phyloP scores from a whole-genome alignment of 1,140 invertebrate genomes.

The Dreissena polymorpha region DNA sequence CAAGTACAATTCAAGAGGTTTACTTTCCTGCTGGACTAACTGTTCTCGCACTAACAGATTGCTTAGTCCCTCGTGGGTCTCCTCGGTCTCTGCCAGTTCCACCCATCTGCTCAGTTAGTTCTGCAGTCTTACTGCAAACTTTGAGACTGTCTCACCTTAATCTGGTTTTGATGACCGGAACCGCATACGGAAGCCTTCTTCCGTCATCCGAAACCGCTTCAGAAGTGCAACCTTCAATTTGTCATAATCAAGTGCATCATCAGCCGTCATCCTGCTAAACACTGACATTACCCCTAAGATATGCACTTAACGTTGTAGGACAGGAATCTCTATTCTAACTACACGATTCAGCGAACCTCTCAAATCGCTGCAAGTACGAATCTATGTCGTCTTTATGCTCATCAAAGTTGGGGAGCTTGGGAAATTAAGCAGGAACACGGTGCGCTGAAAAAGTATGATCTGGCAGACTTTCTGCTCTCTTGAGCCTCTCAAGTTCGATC shows the following conservation, averaged over 20 bases:
- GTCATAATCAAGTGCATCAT: background rate
- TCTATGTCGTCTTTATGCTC: conserved; percentile 17
- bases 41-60: background rate
- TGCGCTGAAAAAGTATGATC: background rate
- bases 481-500: background rate
- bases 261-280: background rate
- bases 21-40: background rate
- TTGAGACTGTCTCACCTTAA: background rate
- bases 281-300: background rate
- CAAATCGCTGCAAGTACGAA: conserved; percentile 11
- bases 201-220: conserved; percentile 5
- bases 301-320: background rate
- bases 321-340: background rate
- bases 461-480: background rate
- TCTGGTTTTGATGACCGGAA: background rate
- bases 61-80: background rate
- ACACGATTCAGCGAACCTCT: background rate
- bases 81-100: background rate
- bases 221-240: conserved; percentile 7
- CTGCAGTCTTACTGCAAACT: conserved; percentile 10
- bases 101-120: conserved; percentile 3
- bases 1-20: background rate
- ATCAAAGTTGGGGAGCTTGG: background rate
- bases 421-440: background rate
- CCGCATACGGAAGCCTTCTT: background rate